These are phyloP conservation scores for Anthopleura sola DNA, from an alignment of 64 coral and sea anemone genomes.

Conservation along the genomic window DNA sequence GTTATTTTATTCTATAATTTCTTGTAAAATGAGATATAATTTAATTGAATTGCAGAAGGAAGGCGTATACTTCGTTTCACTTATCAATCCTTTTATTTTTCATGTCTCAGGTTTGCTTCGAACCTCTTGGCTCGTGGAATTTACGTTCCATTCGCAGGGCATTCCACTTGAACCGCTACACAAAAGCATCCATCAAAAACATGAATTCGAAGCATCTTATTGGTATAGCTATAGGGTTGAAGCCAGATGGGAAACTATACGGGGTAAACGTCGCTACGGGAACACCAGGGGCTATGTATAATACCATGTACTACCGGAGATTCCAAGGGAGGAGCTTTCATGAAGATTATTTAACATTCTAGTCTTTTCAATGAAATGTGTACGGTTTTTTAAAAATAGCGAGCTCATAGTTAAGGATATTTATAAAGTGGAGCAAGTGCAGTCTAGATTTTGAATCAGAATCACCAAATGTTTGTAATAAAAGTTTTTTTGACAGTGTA, in stretches of 20 bases:
- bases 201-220: conserved; percentile 37
- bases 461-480: no score
- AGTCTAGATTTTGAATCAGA: no score
- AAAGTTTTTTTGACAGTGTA: no score
- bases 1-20: no score
- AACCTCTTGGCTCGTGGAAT: conserved; percentile 80
- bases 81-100: neutral
- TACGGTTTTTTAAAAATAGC: no score
- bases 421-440: no score
- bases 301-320: conserved; percentile 52
- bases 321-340: conserved; percentile 59
- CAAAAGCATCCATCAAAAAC: conserved; percentile 73
- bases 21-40: no score
- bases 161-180: conserved; percentile 78
- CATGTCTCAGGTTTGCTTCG: conserved; percentile 67
- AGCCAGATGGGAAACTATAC: conserved; percentile 41
- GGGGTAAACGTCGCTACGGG: conserved; percentile 46
- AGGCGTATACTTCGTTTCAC: neutral
- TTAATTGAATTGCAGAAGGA: neutral
- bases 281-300: conserved; percentile 49
- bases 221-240: conserved; percentile 46
- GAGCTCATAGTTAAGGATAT: no score
- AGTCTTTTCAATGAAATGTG: no score
- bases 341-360: conserved; percentile 33
- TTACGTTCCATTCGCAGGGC: conserved; percentile 57